Evolutionary conservation across 1,140 invertebrate species (phyloP).

Genomic region (Brachionus rotundiformis): DNA sequence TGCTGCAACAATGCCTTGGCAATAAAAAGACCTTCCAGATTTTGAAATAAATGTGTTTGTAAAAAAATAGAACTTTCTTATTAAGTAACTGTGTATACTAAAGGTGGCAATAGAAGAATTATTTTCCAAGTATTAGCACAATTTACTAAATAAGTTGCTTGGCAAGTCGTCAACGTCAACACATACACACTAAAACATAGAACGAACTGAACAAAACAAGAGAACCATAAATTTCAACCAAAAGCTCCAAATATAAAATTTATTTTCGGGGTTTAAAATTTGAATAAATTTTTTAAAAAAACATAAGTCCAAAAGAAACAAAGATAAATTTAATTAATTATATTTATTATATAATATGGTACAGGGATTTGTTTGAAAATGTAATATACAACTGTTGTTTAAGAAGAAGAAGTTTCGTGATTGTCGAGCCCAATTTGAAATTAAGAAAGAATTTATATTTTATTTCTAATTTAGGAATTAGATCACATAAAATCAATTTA

Average conservation of each 20-base stretch:
- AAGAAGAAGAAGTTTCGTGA: background rate
- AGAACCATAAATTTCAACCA: slow-evolving; percentile 38
- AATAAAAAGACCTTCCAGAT: slow-evolving; percentile 27
- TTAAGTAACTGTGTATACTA: slow-evolving; percentile 33
- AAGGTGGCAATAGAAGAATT: slow-evolving; percentile 8
- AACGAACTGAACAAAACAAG: slow-evolving; percentile 26
- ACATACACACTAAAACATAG: slow-evolving; percentile 30
- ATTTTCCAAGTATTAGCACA: background rate
- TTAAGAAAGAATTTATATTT: too few relatives aligned
- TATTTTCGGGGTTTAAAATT: background rate
- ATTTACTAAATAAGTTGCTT: slow-evolving; percentile 51
- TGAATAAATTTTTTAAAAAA: slow-evolving; percentile 9
- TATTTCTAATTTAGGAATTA: background rate
- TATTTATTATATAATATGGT: too few relatives aligned
- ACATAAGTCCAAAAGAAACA: background rate
- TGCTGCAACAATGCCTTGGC: background rate
- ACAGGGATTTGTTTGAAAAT: background rate
- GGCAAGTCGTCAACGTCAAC: slow-evolving; percentile 52
- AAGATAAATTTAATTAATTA: too few relatives aligned
- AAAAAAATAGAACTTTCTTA: background rate
- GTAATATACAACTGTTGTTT: background rate
- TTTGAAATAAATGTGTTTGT: background rate
- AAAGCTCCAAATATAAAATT: background rate
- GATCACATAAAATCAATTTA: background rate
- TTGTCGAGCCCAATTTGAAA: background rate